Conservation (phyloP, 2,888 invertebrate species). For the Rhagonycha fulva region DNA sequence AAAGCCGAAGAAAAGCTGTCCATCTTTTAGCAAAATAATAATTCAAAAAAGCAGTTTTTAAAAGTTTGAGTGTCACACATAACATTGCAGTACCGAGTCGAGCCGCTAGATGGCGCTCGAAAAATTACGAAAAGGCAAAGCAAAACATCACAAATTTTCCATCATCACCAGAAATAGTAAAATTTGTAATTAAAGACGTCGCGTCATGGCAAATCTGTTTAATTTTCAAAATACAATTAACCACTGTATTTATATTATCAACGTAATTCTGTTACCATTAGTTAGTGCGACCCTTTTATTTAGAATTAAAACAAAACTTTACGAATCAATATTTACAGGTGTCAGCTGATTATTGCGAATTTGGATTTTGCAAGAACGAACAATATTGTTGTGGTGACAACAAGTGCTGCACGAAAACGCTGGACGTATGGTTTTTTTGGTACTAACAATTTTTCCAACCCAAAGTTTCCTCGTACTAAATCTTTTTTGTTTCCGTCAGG, state of each 20-base stretch:
- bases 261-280: conserved; percentile 1
- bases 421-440: conserved; percentile 49
- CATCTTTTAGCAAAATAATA: too few relatives aligned
- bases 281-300: background rate
- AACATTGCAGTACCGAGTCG: background rate
- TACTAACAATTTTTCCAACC: conserved; percentile 38
- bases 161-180: background rate
- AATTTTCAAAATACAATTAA: background rate
- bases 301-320: background rate
- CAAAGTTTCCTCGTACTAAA: background rate
- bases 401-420: conserved; percentile 47
- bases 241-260: background rate
- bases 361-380: conserved; percentile 45
- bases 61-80: background rate
- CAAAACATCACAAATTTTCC: background rate
- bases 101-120: background rate
- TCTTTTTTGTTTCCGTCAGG: conserved; percentile 35
- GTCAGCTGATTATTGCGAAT: conserved; percentile 45
- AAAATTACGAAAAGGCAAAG: background rate
- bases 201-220: background rate
- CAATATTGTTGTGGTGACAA: conserved; percentile 51
- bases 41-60: background rate
- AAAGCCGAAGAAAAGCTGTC: too few relatives aligned
- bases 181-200: background rate
- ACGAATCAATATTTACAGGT: conserved; percentile 10